phyloP scores from a whole-genome alignment of 2,888 invertebrate species.

The Malacosoma neustria region DNA sequence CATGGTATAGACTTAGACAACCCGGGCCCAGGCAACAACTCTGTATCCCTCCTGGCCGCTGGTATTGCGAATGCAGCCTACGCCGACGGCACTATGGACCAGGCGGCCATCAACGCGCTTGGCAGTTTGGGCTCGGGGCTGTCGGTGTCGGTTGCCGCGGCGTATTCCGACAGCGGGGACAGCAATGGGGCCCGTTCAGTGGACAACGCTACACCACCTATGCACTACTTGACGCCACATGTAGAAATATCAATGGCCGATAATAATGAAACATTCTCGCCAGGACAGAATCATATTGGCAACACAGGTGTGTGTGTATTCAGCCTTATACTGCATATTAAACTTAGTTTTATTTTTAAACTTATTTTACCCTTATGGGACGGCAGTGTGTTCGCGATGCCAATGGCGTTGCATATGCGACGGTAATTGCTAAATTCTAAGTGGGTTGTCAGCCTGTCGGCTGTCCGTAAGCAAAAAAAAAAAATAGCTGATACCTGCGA shows the following conservation, averaged over 20 bases:
- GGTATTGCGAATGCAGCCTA: conserved; percentile 76
- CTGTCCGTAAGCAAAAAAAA: no score
- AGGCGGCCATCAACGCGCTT: conserved; percentile 65
- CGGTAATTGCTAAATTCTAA: no score
- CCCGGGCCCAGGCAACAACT: conserved; percentile 87
- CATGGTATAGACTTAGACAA: conserved; percentile 94
- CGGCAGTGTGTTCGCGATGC: no score
- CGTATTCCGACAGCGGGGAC: conserved; percentile 88
- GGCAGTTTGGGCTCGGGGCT: conserved; percentile 77
- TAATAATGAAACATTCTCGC: conserved; percentile 81
- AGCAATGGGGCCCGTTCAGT: conserved; percentile 85
- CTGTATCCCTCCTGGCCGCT: conserved; percentile 83
- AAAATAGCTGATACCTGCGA: no score
- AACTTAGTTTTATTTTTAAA: no score
- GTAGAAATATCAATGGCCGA: conserved; percentile 94
- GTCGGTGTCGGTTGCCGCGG: conserved; percentile 80
- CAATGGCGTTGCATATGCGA: no score
- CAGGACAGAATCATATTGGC: conserved; percentile 62
- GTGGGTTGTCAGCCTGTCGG: no score
- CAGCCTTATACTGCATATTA: no score
- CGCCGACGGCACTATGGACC: conserved; percentile 71
- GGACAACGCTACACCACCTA: conserved; percentile 92
- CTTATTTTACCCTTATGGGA: no score
- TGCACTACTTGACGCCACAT: conserved; percentile 93
- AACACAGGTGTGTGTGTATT: conserved; percentile 47